These are phyloP conservation scores for Pollenia labialis DNA, from an alignment of 2,888 invertebrate genomes.

Conservation along the genomic window DNA sequence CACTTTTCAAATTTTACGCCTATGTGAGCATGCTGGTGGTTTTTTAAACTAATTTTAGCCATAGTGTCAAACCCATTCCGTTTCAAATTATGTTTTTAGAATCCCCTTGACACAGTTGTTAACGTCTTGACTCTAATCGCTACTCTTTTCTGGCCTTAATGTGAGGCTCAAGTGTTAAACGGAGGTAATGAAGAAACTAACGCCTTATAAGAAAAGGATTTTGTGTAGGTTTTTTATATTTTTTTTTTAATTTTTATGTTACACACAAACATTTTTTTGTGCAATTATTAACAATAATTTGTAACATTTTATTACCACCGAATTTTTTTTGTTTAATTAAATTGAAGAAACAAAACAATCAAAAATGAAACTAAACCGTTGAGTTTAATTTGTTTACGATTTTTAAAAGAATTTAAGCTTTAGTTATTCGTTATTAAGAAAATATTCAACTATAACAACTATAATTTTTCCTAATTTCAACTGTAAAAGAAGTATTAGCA, in stretches of 20 bases:
- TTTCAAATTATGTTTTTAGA: too few relatives aligned
- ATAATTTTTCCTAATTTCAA: not conserved
- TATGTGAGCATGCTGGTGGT: too few relatives aligned
- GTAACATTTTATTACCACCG: slow-evolving; percentile 28
- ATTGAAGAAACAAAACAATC: not conserved
- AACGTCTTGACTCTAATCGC: too few relatives aligned
- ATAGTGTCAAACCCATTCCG: too few relatives aligned
- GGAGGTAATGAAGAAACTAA: not conserved
- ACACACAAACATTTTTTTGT: not conserved
- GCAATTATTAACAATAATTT: slow-evolving; percentile 52
- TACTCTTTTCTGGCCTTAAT: not conserved
- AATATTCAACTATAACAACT: not conserved
- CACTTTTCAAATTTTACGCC: too few relatives aligned
- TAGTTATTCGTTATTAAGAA: not conserved
- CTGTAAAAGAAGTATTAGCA: not conserved
- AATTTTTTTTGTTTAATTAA: not conserved
- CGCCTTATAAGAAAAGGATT: too few relatives aligned
- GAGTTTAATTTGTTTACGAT: not conserved
- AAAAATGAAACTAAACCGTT: not conserved
- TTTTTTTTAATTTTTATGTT: not conserved
- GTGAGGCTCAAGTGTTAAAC: not conserved
- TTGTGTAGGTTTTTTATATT: not conserved
- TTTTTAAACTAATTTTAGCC: too few relatives aligned
- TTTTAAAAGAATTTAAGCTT: not conserved
- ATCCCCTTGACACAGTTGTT: too few relatives aligned